A percentile compares a stretch with the other conserved stretches of the same genome.
These are phyloP conservation scores for Panagrolaimus sp. DNA, from an alignment of 1,140 invertebrate species.

Conservation along the genomic window DNA sequence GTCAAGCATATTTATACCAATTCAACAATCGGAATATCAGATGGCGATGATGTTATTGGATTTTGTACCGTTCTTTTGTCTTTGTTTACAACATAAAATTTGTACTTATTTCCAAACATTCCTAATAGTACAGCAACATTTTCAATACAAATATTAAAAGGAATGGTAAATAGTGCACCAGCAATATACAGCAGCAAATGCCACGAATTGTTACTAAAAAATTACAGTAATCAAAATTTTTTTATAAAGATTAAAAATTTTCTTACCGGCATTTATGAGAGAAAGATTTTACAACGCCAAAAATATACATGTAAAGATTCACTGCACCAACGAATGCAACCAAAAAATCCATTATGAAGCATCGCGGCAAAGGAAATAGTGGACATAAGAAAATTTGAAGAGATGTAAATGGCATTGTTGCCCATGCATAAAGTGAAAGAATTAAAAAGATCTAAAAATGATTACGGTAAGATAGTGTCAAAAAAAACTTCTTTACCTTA, in stretches of 20 bases:
- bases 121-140: slow-evolving; percentile 56
- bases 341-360: slow-evolving; percentile 45
- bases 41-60: not conserved
- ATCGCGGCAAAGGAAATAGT: slow-evolving; percentile 50
- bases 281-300: slow-evolving; percentile 56
- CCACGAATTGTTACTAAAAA: slow-evolving; percentile 45
- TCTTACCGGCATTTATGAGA: slow-evolving; percentile 57
- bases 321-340: slow-evolving; percentile 58
- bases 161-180: slow-evolving; percentile 53
- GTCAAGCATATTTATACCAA: not conserved
- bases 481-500: slow-evolving; percentile 28
- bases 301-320: slow-evolving; percentile 58
- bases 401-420: slow-evolving; percentile 71
- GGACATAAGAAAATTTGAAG: slow-evolving; percentile 51
- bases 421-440: slow-evolving; percentile 88
- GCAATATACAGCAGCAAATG: slow-evolving; percentile 44
- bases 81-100: slow-evolving; percentile 52
- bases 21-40: not conserved
- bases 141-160: slow-evolving; percentile 58
- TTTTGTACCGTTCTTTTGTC: not conserved
- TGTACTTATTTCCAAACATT: slow-evolving; percentile 52
- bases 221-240: slow-evolving; percentile 20
- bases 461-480: not conserved
- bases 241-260: slow-evolving; percentile 13
- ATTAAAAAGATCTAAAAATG: slow-evolving; percentile 67